A percentile compares a stretch with the other conserved stretches of the same genome.
Evolutionary conservation across 2,113 vertebrate genomes (phyloP).

Genomic region (Nansenia antarctica): DNA sequence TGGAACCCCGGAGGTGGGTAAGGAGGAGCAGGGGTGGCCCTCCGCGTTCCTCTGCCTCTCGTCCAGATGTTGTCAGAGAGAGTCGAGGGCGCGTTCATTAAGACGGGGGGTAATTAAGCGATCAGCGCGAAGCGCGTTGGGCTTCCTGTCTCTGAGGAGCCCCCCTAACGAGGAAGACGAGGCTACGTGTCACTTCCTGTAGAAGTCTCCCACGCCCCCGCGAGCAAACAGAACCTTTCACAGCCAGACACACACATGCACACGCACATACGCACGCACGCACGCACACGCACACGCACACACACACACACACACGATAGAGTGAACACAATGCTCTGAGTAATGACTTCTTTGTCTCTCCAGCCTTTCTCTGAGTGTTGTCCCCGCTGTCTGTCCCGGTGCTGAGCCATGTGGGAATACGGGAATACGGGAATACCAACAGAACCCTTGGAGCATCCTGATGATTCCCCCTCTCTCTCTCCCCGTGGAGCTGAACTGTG

Average conservation of each 20-base stretch:
- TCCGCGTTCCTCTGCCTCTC: background rate
- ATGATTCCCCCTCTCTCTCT: too few species aligned
- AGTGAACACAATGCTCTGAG: background rate
- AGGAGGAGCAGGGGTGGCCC: slow-evolving; percentile 15
- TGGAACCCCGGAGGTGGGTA: too few species aligned
- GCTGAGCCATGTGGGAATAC: slow-evolving; percentile 5
- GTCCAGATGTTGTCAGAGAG: slow-evolving; percentile 22
- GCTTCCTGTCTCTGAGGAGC: slow-evolving; percentile 31
- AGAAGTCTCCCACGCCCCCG: background rate
- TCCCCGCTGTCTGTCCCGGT: slow-evolving; percentile 4
- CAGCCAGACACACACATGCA: too few species aligned
- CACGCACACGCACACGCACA: background rate
- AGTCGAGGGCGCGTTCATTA: slow-evolving; percentile 42
- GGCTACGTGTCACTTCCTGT: slow-evolving; percentile 19
- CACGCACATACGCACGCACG: background rate
- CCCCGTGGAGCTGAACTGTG: slow-evolving; percentile 39
- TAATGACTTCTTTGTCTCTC: background rate
- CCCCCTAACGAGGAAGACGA: slow-evolving; percentile 31
- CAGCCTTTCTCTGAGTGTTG: too few species aligned
- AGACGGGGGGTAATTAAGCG: slow-evolving; percentile 41
- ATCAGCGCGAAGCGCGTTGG: slow-evolving; percentile 34
- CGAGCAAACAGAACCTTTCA: too few species aligned
- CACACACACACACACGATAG: background rate
- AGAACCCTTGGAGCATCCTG: slow-evolving; percentile 38
- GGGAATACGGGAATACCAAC: slow-evolving; percentile 36